Conservation (phyloP, 2,888 invertebrate genomes). For the Lepidocyrtinus sp. region DNA sequence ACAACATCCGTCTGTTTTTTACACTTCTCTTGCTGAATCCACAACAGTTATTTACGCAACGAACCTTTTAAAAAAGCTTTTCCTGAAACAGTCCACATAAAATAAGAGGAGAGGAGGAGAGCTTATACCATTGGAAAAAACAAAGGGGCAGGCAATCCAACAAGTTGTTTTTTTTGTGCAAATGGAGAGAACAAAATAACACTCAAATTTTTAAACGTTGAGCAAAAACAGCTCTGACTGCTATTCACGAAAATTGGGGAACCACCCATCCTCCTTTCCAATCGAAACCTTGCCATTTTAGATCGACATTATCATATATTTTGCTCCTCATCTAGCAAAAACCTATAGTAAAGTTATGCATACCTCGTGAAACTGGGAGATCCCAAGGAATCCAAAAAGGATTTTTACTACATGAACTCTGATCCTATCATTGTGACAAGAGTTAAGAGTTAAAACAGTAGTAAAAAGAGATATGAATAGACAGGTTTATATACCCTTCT, state of each 20-base stretch:
- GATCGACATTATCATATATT: background rate
- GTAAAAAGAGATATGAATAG: too few species aligned
- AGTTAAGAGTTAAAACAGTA: too few species aligned
- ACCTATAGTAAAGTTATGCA: too few species aligned
- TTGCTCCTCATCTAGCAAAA: too few species aligned
- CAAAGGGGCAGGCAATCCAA: background rate
- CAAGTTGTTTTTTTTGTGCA: background rate
- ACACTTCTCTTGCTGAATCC: background rate
- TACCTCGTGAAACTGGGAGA: too few species aligned
- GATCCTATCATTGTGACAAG: too few species aligned
- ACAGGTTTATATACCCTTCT: too few species aligned
- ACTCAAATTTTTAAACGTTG: background rate
- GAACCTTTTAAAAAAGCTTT: too few species aligned
- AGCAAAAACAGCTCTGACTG: conserved; percentile 7
- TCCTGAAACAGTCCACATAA: background rate
- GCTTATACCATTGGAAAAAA: too few species aligned
- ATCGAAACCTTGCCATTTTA: conserved; percentile 10
- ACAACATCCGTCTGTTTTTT: background rate
- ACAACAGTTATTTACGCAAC: too few species aligned
- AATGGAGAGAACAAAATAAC: background rate
- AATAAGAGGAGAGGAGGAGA: background rate
- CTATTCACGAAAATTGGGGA: background rate
- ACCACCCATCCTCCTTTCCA: conserved; percentile 10
- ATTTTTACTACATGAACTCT: too few species aligned
- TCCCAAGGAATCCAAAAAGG: too few species aligned